phyloP scores from a whole-genome alignment of 1,140 invertebrate species.

The Micrasema longulum region DNA sequence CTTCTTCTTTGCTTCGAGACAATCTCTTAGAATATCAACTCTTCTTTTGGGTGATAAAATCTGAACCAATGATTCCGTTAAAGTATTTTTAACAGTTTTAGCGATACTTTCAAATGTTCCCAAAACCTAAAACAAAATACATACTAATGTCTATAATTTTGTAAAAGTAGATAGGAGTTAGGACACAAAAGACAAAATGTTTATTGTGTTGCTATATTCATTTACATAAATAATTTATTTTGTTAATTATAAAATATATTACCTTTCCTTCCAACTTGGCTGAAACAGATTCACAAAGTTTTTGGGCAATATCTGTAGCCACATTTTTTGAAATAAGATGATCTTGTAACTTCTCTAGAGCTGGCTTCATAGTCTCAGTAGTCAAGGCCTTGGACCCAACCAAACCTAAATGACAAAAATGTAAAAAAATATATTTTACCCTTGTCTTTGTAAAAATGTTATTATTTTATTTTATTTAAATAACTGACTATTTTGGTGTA shows the following conservation, averaged over 20 bases:
- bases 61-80: constrained; percentile 88
- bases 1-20: constrained; percentile 86
- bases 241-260: constrained; percentile 20
- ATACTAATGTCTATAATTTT: too few relatives aligned
- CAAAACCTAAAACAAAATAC: constrained; percentile 66
- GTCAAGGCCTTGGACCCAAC: constrained; percentile 88
- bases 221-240: too few relatives aligned
- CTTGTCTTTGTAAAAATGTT: too few relatives aligned
- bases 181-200: not conserved
- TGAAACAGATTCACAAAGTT: constrained; percentile 95
- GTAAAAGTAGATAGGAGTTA: too few relatives aligned
- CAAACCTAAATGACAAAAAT: constrained; percentile 64
- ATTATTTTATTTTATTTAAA: too few relatives aligned
- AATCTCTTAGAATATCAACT: constrained; percentile 97
- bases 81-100: constrained; percentile 82
- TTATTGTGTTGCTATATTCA: not conserved
- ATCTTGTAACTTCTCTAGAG: constrained; percentile 95
- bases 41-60: constrained; percentile 94
- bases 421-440: constrained; percentile 56
- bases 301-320: constrained; percentile 93
- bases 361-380: constrained; percentile 82
- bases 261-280: constrained; percentile 94
- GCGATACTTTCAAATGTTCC: constrained; percentile 94
- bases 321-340: constrained; percentile 98
- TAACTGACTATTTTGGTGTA: too few relatives aligned